Base-by-base conservation (phyloP, 2,888 invertebrate species). In the Pilophorus perplexus region DNA sequence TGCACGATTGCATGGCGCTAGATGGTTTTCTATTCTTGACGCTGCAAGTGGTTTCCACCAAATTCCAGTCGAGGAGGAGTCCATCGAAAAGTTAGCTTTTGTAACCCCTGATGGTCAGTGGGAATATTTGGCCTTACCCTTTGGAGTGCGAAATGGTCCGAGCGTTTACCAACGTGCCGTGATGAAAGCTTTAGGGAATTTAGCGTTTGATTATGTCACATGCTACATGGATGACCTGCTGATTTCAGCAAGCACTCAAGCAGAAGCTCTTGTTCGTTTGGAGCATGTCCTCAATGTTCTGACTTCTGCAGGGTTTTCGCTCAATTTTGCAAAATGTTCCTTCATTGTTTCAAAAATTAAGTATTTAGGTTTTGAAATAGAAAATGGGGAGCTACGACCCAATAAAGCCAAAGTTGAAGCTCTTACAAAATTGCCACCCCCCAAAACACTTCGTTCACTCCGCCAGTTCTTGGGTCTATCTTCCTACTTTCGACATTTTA, bases 111-210 rank as follows among this genome's bases (percentile, higher is more conserved):
- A n/a, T n/a, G n/a, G n/a, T 28, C 46, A 23, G 5, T 59, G 20
- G 28, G 33, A 48, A 33, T 50, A 20, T 33, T 33, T 64, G 4
- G 18, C 50, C n/a, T 18, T 48, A 20, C 64, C 48, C 1, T 64
- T 48, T 64, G 64, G 48, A 1, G 20, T 64, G 3, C 1, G 74
- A 75, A 75, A 75, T 40, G 74, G 73, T 0, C 74, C 74, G 1
- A 64, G 72, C 1, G 71, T 73, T 0, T 75, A 75, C 44, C 74
- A 75, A 42, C 67, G 71, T 8, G 75, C 67, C 62, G 71, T 77
- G 0, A 74, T 70, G 20, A 69, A 69, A n/a, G 73, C 76, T 8
- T 75, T 76, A 28, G 33, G 70, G 38, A 71, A 73, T 1, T 57
- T 76, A 0, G 70, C 72, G 1, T 27, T 44, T 1, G 27, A 71